Percentiles rank a stretch among this genome's conserved stretches.
These are phyloP conservation scores for Canis aureus DNA, from an alignment of 2,113 vertebrate genomes.

Conservation along the genomic window DNA sequence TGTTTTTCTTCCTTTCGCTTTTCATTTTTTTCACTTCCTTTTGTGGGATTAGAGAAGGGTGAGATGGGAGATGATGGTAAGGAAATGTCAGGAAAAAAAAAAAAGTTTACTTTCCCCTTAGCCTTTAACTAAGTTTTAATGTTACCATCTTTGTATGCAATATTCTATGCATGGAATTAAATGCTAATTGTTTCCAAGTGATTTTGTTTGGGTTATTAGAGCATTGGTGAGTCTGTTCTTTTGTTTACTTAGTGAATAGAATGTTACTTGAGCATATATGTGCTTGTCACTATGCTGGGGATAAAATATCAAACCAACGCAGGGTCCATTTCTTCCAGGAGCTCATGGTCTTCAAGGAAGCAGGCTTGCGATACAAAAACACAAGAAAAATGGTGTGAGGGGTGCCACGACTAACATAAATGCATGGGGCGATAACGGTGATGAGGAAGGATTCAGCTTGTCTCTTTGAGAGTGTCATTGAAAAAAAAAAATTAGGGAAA, in stretches of 20 bases:
- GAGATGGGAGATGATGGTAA: not conserved
- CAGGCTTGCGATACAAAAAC: not conserved
- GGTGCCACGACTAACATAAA: not conserved
- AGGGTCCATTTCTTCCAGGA: not conserved
- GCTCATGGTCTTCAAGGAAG: not conserved
- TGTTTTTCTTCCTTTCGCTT: not conserved
- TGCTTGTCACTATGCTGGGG: not conserved
- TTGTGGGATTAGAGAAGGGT: not conserved
- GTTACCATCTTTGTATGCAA: not conserved
- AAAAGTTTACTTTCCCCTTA: not conserved
- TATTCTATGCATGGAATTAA: not conserved
- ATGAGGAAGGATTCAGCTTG: not conserved
- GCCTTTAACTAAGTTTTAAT: not conserved
- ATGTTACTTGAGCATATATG: not conserved
- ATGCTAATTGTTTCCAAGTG: not conserved
- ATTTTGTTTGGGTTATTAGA: not conserved
- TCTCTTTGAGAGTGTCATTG: not conserved
- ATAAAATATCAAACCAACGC: not conserved
- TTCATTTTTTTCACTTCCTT: not conserved
- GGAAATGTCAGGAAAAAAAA: not conserved
- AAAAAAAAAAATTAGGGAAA: not conserved
- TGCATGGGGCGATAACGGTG: accelerated
- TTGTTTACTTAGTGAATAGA: not conserved
- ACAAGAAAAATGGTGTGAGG: not conserved
- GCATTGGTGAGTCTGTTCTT: not conserved